A percentile compares a stretch with the other conserved stretches of the same genome.
These are phyloP conservation scores for Lates calcarifer DNA, from an alignment of 2,113 vertebrate genomes.

Conservation along the genomic window DNA sequence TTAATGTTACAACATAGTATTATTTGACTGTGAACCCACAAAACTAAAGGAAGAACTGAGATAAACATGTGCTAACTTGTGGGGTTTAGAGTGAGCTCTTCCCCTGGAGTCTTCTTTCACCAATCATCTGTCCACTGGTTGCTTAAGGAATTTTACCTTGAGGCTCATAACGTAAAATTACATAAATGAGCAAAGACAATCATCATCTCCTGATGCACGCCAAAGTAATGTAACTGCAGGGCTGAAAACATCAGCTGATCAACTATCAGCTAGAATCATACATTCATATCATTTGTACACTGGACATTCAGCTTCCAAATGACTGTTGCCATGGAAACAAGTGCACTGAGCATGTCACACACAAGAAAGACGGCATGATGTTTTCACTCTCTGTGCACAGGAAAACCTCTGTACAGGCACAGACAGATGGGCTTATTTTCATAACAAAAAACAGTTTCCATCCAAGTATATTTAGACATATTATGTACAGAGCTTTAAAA, in stretches of 20 bases:
- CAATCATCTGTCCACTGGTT: background rate
- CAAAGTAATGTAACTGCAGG: background rate
- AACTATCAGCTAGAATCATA: background rate
- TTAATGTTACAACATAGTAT: background rate
- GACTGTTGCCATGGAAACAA: conserved; percentile 54
- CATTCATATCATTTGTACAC: background rate
- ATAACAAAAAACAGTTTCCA: background rate
- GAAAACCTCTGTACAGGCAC: conserved; percentile 25
- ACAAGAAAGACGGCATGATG: too few relatives aligned
- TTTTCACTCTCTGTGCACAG: too few relatives aligned
- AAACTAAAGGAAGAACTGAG: background rate
- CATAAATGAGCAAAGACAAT: too few relatives aligned
- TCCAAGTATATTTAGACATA: background rate
- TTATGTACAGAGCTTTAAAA: background rate
- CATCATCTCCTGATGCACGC: background rate
- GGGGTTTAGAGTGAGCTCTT: too few relatives aligned
- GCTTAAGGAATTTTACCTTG: background rate
- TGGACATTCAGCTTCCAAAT: background rate
- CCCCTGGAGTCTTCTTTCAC: background rate
- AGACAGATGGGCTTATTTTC: background rate
- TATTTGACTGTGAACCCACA: too few relatives aligned
- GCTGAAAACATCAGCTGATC: background rate
- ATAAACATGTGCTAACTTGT: background rate
- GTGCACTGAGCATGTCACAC: background rate
- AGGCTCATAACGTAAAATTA: too few relatives aligned